A percentile compares a stretch with the other conserved stretches of the same genome.
phyloP scores from a whole-genome alignment of 2,113 vertebrate genomes.

The Apteryx owenii region DNA sequence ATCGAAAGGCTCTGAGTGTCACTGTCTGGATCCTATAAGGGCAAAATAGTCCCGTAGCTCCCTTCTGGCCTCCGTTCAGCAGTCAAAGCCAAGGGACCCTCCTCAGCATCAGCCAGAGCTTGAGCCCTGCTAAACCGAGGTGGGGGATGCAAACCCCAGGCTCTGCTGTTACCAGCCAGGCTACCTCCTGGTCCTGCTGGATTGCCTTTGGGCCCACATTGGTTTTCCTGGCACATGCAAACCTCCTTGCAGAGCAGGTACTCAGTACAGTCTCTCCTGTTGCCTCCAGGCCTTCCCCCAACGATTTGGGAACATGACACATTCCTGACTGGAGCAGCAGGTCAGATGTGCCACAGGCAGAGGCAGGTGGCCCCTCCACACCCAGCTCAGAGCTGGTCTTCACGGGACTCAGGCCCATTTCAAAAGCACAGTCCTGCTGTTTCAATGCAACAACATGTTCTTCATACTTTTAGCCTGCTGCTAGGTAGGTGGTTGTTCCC shows the following conservation, averaged over 20 bases:
- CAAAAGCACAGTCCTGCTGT: not conserved
- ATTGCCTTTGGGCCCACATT: too few relatives aligned
- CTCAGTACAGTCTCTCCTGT: not conserved
- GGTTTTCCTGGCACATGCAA: too few relatives aligned
- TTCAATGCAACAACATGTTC: not conserved
- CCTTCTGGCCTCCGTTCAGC: not conserved
- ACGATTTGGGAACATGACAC: not conserved
- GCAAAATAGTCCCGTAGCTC: not conserved
- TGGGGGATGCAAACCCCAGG: not conserved
- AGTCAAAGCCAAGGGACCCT: accelerated
- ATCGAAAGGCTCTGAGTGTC: too few relatives aligned
- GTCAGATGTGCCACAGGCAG: not conserved
- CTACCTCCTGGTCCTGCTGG: too few relatives aligned
- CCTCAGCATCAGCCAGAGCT: not conserved
- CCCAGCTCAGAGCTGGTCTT: not conserved
- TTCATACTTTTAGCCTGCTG: not conserved
- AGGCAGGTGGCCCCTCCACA: not conserved
- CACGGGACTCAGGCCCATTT: accelerated
- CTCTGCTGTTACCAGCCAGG: accelerated
- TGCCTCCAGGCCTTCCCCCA: not conserved
- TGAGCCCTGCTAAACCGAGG: accelerated
- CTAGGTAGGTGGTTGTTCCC: not conserved
- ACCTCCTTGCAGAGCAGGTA: not conserved
- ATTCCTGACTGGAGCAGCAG: not conserved
- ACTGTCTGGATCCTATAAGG: not conserved